These are phyloP conservation scores for Thermophis baileyi DNA, from an alignment of 2,113 vertebrate species.

Conservation along the genomic window DNA sequence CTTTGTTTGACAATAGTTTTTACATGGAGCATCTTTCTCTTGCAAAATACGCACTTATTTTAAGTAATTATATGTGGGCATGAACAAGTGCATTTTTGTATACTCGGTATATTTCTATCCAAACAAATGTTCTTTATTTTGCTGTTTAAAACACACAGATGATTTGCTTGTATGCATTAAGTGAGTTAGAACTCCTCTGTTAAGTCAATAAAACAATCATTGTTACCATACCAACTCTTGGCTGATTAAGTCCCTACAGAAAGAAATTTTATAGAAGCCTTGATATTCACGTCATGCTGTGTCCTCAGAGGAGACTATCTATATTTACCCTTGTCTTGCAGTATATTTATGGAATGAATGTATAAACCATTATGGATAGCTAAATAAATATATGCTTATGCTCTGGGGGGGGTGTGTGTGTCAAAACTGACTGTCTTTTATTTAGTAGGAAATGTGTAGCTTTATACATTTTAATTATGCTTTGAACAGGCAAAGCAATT, in stretches of 20 bases:
- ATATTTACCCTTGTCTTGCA: background rate
- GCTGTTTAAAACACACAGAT: background rate
- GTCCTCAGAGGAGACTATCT: background rate
- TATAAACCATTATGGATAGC: conserved; percentile 11
- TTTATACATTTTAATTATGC: background rate
- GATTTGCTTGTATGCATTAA: conserved; percentile 13
- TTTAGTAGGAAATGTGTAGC: background rate
- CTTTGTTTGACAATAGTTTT: background rate
- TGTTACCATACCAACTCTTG: background rate
- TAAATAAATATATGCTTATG: background rate
- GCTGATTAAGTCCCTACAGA: conserved; percentile 10
- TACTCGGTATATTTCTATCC: background rate
- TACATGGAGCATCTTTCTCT: background rate
- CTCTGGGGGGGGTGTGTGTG: background rate
- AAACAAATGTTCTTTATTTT: background rate
- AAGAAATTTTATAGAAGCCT: background rate
- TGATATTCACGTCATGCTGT: background rate
- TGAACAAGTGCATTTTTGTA: background rate
- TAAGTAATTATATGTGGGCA: background rate
- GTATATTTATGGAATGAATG: background rate
- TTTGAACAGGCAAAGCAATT: background rate
- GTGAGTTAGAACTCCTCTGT: background rate
- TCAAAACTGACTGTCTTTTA: background rate
- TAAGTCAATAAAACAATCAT: background rate
- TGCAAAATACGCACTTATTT: background rate